phyloP scores from a whole-genome alignment of 92 coral and sea anemone genomes.

The Blastomussa wellsi region DNA sequence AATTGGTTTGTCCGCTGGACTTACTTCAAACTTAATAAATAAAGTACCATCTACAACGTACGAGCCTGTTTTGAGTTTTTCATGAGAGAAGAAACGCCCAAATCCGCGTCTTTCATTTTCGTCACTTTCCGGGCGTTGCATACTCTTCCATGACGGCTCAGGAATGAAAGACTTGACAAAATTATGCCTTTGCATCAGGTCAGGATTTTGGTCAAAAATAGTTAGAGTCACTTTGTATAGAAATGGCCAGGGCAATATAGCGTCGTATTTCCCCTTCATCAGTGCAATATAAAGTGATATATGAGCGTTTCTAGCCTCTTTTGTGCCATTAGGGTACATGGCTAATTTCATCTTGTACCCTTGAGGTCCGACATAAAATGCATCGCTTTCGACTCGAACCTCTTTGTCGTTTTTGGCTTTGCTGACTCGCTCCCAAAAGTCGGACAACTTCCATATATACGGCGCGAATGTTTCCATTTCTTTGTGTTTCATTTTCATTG shows the following conservation, averaged over 20 bases:
- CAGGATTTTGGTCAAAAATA: conserved; percentile 51
- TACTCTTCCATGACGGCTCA: conserved; percentile 32
- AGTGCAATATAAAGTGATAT: conserved; percentile 48
- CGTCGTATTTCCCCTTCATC: conserved; percentile 60
- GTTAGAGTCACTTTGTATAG: conserved; percentile 54
- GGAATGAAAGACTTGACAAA: conserved; percentile 45
- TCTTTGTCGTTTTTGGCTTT: conserved; percentile 30
- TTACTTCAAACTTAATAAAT: conserved; percentile 54
- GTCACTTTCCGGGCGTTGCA: conserved; percentile 28
- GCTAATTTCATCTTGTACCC: conserved; percentile 48
- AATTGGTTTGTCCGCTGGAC: conserved; percentile 18
- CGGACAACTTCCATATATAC: conserved; percentile 36
- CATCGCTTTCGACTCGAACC: conserved; percentile 38
- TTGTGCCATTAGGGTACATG: conserved; percentile 46
- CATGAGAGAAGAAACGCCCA: conserved; percentile 43
- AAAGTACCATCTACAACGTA: conserved; percentile 56
- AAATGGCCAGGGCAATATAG: conserved; percentile 63
- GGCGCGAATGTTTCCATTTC: conserved; percentile 29
- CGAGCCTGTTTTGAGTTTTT: conserved; percentile 30
- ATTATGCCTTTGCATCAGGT: conserved; percentile 42
- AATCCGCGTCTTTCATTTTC: conserved; percentile 39
- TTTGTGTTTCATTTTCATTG: conserved; percentile 22
- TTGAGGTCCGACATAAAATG: conserved; percentile 37
- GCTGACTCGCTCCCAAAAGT: conserved; percentile 45
- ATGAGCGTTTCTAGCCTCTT: conserved; percentile 39